A percentile compares a stretch with the other conserved stretches of the same genome.
Evolutionary conservation across 2,797 vertebrate genomes (phyloP).

Genomic region (Gymnocypris eckloni): DNA sequence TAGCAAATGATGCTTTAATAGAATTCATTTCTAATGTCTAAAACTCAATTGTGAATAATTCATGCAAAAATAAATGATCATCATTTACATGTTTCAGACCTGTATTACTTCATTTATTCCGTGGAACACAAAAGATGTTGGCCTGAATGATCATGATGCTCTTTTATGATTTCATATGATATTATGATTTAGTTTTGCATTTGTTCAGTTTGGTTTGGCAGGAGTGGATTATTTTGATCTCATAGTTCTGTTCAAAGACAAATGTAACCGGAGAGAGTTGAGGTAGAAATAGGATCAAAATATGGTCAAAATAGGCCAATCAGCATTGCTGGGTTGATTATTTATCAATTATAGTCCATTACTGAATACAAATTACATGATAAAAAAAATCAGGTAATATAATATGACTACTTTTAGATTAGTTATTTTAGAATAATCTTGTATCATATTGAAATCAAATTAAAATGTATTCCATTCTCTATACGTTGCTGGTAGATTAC

Average conservation of each 20-base stretch:
- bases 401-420: too few species aligned
- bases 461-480: too few species aligned
- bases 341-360: not conserved
- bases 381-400: too few species aligned
- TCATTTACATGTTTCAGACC: not conserved
- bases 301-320: not conserved
- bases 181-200: too few species aligned
- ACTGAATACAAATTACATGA: not conserved
- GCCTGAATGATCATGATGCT: not conserved
- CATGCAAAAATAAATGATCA: not conserved
- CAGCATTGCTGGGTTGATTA: not conserved
- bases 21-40: not conserved
- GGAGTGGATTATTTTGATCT: not conserved
- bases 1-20: slow-evolving; percentile 3
- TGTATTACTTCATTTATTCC: not conserved
- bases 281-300: not conserved
- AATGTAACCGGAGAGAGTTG: too few species aligned
- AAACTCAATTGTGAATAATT: not conserved
- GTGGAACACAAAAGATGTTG: not conserved
- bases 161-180: not conserved
- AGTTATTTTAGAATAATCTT: too few species aligned
- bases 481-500: too few species aligned
- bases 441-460: too few species aligned
- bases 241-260: not conserved
- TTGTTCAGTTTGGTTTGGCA: too few species aligned